Evolutionary conservation across 1,140 invertebrate species (phyloP).

Genomic region (Rhynchophorus ferrugineus): DNA sequence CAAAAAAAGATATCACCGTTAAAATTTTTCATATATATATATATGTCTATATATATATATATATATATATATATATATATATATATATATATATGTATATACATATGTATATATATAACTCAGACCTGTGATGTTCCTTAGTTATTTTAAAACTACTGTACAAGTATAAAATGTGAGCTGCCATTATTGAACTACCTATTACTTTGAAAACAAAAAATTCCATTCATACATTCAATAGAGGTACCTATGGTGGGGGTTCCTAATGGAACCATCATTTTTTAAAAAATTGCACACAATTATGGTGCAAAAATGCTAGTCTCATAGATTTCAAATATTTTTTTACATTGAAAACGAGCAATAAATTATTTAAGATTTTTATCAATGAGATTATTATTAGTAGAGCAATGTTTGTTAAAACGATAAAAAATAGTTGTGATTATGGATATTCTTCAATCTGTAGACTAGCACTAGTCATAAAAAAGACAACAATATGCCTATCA

Average conservation of each 20-base stretch:
- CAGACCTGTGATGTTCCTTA: slow-evolving; percentile 28
- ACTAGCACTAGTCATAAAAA: not conserved
- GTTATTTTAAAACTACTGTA: slow-evolving; percentile 29
- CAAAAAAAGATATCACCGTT: too few species aligned
- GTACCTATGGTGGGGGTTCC: slow-evolving; percentile 39
- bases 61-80: too few species aligned
- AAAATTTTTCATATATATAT: too few species aligned
- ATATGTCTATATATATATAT: too few species aligned
- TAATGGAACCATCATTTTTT: slow-evolving; percentile 34
- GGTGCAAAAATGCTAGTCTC: slow-evolving; percentile 27
- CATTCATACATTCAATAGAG: slow-evolving; percentile 37
- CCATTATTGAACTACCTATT: slow-evolving; percentile 23
- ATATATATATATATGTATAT: too few species aligned
- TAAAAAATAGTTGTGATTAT: not conserved
- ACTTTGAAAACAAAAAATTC: slow-evolving; percentile 26
- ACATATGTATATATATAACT: too few species aligned
- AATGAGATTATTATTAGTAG: not conserved
- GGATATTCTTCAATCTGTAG: not conserved
- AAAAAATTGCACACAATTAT: slow-evolving; percentile 37
- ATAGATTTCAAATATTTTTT: slow-evolving; percentile 5
- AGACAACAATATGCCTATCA: not conserved
- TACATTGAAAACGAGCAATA: not conserved
- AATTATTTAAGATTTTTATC: not conserved
- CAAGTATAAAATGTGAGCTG: slow-evolving; percentile 36
- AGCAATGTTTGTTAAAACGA: not conserved